Conservation (phyloP, 2,888 invertebrate genomes). For the Philaethria dido region DNA sequence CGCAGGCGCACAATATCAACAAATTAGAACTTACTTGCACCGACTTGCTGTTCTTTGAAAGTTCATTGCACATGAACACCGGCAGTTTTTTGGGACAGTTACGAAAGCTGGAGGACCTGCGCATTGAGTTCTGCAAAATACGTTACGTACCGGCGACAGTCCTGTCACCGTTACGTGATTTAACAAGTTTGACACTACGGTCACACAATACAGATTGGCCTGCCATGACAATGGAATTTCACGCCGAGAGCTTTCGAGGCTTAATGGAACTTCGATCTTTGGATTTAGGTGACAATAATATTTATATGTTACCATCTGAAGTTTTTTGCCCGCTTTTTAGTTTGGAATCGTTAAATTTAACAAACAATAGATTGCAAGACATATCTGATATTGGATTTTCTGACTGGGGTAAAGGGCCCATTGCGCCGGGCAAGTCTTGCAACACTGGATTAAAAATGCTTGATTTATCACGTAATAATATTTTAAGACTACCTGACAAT, state of each 20-base stretch:
- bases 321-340: slow-evolving; percentile 89
- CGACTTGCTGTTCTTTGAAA: slow-evolving; percentile 89
- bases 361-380: slow-evolving; percentile 91
- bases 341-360: slow-evolving; percentile 88
- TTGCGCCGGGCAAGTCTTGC: slow-evolving; percentile 88
- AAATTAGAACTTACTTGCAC: slow-evolving; percentile 88
- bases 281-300: slow-evolving; percentile 90
- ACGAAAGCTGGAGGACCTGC: slow-evolving; percentile 88
- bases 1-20: slow-evolving; percentile 88
- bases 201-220: slow-evolving; percentile 92
- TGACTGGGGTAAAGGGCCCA: slow-evolving; percentile 87
- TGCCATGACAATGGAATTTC: slow-evolving; percentile 90
- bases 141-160: slow-evolving; percentile 88
- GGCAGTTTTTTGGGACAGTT: slow-evolving; percentile 86
- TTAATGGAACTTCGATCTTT: slow-evolving; percentile 87
- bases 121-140: slow-evolving; percentile 91
- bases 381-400: slow-evolving; percentile 90
- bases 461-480: slow-evolving; percentile 89
- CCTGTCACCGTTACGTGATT: slow-evolving; percentile 86
- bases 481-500: slow-evolving; percentile 87
- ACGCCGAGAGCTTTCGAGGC: slow-evolving; percentile 88
- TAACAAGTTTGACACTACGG: slow-evolving; percentile 87
- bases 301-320: slow-evolving; percentile 89
- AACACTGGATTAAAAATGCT: slow-evolving; percentile 87
- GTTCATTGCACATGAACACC: slow-evolving; percentile 86